Conservation (phyloP, 2,113 vertebrate species). For the Potamarius usumacintae region DNA sequence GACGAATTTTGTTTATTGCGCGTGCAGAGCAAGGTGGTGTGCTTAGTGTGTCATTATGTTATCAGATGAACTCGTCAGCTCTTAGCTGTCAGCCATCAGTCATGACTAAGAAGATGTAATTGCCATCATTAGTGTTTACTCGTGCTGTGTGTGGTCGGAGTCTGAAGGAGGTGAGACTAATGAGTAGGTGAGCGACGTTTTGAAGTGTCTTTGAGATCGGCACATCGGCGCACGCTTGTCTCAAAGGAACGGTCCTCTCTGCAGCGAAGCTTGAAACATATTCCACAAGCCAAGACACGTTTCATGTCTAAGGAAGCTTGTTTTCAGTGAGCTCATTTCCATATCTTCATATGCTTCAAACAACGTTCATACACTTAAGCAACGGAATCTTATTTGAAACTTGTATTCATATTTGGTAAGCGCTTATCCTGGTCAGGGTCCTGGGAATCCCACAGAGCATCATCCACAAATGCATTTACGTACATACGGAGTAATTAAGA, state of each 20-base stretch:
- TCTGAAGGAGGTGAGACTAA: conserved; percentile 18
- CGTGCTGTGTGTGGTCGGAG: conserved; percentile 18
- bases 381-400: background rate
- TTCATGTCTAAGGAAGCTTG: background rate
- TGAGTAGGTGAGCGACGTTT: conserved; percentile 35
- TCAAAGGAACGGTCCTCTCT: background rate
- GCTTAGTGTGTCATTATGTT: background rate
- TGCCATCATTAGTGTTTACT: conserved; percentile 23
- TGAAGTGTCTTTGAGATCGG: conserved; percentile 8
- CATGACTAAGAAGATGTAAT: conserved; percentile 23
- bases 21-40: background rate
- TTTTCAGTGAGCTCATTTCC: background rate
- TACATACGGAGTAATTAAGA: too few relatives aligned
- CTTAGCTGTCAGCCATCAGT: background rate
- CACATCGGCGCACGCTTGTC: background rate
- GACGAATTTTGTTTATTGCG: background rate
- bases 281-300: background rate
- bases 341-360: background rate
- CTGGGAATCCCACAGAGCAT: too few relatives aligned
- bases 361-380: too few relatives aligned
- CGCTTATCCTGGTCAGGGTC: background rate
- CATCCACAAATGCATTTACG: too few relatives aligned
- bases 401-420: background rate
- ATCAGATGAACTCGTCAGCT: conserved; percentile 11
- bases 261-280: background rate